Percentiles rank a stretch among this genome's conserved stretches.
Evolutionary conservation across 2,113 vertebrate genomes (phyloP).

Genomic region (Callipepla californica): DNA sequence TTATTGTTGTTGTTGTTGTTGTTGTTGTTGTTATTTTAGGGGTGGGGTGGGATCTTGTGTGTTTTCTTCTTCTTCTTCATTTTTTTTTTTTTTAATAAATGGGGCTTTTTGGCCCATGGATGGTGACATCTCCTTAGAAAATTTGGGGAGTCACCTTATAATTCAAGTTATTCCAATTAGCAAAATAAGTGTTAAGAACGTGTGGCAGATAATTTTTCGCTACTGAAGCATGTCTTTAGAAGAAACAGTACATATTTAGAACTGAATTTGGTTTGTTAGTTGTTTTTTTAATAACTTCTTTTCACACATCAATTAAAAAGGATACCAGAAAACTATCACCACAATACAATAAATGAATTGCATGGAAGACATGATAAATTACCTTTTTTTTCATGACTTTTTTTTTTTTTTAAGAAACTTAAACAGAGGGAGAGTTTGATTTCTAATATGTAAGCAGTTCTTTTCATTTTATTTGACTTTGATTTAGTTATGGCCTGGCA

Average conservation of each 20-base stretch:
- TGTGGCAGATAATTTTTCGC: background rate
- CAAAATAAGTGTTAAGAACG: background rate
- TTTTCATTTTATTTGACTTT: background rate
- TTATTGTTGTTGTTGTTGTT: too few species aligned
- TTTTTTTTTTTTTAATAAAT: too few species aligned
- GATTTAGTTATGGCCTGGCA: background rate
- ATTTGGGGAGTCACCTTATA: fast-evolving
- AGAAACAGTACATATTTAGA: background rate
- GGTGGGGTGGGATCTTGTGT: too few species aligned
- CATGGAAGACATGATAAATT: background rate
- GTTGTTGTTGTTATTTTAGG: background rate
- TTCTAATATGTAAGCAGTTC: background rate
- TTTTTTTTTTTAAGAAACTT: background rate
- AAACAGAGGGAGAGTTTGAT: background rate
- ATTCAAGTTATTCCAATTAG: background rate
- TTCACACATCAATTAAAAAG: background rate
- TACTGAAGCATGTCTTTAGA: background rate
- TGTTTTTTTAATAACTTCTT: background rate
- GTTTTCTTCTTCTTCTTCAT: background rate
- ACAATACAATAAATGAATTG: background rate
- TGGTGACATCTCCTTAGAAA: background rate
- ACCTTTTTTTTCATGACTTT: too few species aligned
- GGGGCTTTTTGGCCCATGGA: background rate
- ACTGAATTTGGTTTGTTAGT: background rate
- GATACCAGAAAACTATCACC: background rate